Conservation (phyloP, 2,888 invertebrate genomes). For the Clanis bilineata region DNA sequence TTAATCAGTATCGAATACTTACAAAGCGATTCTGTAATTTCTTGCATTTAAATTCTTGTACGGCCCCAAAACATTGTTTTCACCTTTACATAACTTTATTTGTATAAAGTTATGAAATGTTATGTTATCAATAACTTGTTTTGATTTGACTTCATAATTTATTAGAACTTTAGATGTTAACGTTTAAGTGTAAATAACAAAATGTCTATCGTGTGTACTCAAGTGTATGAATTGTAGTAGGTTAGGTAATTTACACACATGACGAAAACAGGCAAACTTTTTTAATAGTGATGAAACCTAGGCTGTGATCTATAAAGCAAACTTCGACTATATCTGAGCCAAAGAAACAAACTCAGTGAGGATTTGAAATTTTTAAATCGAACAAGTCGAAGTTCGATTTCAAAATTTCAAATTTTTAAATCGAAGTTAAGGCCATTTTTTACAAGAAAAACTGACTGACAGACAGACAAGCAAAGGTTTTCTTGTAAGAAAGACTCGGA, state of each 20-base stretch:
- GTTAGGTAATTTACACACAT: not conserved
- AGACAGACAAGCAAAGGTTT: too few relatives aligned
- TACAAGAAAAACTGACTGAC: too few relatives aligned
- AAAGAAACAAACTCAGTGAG: too few relatives aligned
- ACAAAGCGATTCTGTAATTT: not conserved
- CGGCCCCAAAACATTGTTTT: not conserved
- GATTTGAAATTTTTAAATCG: too few relatives aligned
- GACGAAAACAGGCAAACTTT: not conserved
- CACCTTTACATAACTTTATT: slow-evolving; percentile 8
- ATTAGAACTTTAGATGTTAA: not conserved
- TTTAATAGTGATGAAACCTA: not conserved
- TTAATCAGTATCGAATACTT: not conserved
- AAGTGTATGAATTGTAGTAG: not conserved
- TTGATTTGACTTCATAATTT: not conserved
- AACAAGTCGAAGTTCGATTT: too few relatives aligned
- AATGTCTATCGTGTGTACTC: not conserved
- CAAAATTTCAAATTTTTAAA: too few relatives aligned
- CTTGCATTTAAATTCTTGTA: not conserved
- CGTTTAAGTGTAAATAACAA: not conserved
- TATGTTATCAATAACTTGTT: not conserved
- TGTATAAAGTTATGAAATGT: not conserved
- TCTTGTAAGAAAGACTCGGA: too few relatives aligned
- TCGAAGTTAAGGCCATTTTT: too few relatives aligned
- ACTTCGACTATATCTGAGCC: too few relatives aligned
- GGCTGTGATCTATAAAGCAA: too few relatives aligned